Conservation (phyloP, 2,888 invertebrate genomes). For the Phanerotoma sp. region DNA sequence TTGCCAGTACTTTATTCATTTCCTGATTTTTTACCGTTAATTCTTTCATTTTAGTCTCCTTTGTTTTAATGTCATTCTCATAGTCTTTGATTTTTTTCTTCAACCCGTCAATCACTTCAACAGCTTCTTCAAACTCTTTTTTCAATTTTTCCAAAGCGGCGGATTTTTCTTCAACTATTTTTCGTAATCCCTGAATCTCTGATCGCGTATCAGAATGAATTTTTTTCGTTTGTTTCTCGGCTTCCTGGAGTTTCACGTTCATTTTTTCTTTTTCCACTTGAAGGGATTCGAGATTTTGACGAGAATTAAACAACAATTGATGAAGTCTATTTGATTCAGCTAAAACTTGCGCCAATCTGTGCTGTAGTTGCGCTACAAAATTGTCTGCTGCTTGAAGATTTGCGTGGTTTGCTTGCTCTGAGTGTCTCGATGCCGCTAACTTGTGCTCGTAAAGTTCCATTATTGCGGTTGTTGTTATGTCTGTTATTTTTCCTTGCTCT, state of each 20-base stretch:
- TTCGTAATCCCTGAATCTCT: slow-evolving; percentile 48
- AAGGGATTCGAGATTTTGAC: slow-evolving; percentile 58
- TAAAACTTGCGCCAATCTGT: slow-evolving; percentile 58
- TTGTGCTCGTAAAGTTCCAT: slow-evolving; percentile 76
- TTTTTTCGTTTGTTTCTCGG: slow-evolving; percentile 42
- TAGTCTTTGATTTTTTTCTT: slow-evolving; percentile 37
- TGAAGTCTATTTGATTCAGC: slow-evolving; percentile 59
- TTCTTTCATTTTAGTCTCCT: slow-evolving; percentile 31
- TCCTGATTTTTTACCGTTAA: slow-evolving; percentile 35
- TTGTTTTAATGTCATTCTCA: slow-evolving; percentile 30
- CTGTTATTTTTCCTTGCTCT: slow-evolving; percentile 60
- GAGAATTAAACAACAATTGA: slow-evolving; percentile 59
- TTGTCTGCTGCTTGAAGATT: slow-evolving; percentile 61
- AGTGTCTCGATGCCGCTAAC: slow-evolving; percentile 60
- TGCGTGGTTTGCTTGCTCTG: slow-evolving; percentile 59
- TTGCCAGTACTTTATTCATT: slow-evolving; percentile 33
- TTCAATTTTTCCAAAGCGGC: slow-evolving; percentile 34
- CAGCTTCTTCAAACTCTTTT: slow-evolving; percentile 38
- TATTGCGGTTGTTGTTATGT: slow-evolving; percentile 67
- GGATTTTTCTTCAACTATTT: slow-evolving; percentile 46
- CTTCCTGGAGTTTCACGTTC: slow-evolving; percentile 40
- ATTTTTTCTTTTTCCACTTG: slow-evolving; percentile 49
- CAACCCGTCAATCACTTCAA: slow-evolving; percentile 35
- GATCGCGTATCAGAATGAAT: slow-evolving; percentile 33
- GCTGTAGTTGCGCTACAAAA: slow-evolving; percentile 59